Conservation (phyloP, 2,888 invertebrate genomes). For the Bombyx huttoni region DNA sequence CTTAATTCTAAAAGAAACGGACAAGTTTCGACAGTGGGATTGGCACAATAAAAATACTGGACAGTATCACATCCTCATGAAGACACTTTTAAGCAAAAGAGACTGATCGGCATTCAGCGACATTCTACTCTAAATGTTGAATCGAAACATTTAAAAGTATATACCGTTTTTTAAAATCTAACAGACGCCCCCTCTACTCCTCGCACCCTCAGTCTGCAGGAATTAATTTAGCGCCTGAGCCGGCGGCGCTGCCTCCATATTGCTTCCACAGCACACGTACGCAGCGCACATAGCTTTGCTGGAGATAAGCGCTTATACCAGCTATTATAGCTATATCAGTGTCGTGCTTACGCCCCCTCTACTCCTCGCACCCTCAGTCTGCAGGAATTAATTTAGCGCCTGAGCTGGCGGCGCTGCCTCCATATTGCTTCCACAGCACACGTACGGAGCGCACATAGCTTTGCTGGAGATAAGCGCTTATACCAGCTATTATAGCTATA, state of each 20-base stretch:
- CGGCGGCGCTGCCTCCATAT: not conserved
- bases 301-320: not conserved
- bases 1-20: too few species aligned
- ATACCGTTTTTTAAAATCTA: not conserved
- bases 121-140: too few species aligned
- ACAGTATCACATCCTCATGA: too few species aligned
- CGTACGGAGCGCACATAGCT: not conserved
- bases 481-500: not conserved
- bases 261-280: not conserved
- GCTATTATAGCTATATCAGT: not conserved
- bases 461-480: not conserved
- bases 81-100: too few species aligned
- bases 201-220: not conserved
- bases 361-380: not conserved
- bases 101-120: too few species aligned
- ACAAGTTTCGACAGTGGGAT: too few species aligned
- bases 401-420: not conserved
- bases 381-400: not conserved
- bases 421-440: not conserved
- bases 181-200: not conserved
- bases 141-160: not conserved
- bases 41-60: too few species aligned
- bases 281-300: not conserved
- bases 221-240: not conserved
- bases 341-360: not conserved